Conservation (phyloP, 2,797 vertebrate genomes). For the Myotis pilosus region DNA sequence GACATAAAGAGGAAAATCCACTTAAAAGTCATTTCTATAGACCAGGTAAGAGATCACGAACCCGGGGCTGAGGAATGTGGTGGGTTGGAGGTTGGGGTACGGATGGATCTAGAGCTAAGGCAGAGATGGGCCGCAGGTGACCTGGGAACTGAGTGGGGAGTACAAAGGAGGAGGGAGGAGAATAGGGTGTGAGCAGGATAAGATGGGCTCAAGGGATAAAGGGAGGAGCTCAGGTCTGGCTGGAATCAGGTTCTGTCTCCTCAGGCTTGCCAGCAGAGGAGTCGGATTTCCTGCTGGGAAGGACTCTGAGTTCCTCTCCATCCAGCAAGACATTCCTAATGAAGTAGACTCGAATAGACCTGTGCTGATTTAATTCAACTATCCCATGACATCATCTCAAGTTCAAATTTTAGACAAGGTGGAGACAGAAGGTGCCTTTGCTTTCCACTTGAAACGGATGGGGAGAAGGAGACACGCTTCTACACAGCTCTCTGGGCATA, state of each 20-base stretch:
- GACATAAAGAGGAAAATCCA: neutral
- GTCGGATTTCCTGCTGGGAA: neutral
- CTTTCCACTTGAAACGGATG: slow-evolving; percentile 30
- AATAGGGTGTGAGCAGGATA: neutral
- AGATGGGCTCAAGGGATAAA: neutral
- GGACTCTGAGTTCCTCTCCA: neutral
- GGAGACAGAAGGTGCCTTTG: slow-evolving; percentile 69
- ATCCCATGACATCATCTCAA: slow-evolving; percentile 71
- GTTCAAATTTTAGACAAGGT: slow-evolving; percentile 69
- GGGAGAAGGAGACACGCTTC: neutral
- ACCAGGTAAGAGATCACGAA: neutral
- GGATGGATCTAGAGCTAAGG: neutral
- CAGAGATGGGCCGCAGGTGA: neutral
- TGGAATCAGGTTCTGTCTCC: neutral
- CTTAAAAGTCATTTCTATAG: neutral
- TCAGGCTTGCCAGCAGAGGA: neutral
- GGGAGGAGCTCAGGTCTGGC: neutral
- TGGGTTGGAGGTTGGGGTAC: accelerated
- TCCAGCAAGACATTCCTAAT: neutral
- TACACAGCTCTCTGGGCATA: neutral
- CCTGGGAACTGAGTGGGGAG: neutral
- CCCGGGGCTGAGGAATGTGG: neutral
- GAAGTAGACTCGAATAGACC: slow-evolving; percentile 59
- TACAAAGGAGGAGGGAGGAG: too few relatives aligned
- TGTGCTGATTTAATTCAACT: slow-evolving; percentile 65